phyloP scores from a whole-genome alignment of 2,888 invertebrate genomes.

The Tridacna gigas region DNA sequence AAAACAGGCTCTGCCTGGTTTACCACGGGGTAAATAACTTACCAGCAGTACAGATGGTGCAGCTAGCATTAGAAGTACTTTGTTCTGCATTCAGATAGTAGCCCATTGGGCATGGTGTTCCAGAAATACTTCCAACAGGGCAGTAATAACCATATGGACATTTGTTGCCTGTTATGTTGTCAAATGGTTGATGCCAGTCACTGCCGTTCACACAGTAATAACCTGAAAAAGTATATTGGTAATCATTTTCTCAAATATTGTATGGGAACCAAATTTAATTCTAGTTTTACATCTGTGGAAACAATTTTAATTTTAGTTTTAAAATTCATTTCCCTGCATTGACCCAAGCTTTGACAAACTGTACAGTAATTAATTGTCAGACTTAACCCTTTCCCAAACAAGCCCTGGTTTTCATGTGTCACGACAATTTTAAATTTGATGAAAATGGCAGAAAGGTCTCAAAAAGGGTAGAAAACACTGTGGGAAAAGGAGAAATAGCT shows the following conservation, averaged over 20 bases:
- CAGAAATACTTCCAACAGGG: slow-evolving; percentile 73
- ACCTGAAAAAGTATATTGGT: slow-evolving; percentile 68
- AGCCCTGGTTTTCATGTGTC: too few species aligned
- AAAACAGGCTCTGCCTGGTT: too few species aligned
- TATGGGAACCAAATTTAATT: too few species aligned
- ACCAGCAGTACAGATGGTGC: slow-evolving; percentile 81
- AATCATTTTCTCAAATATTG: neutral
- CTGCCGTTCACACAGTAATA: slow-evolving; percentile 77
- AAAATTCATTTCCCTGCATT: too few species aligned
- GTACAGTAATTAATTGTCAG: too few species aligned
- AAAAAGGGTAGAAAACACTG: too few species aligned
- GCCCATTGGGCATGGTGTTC: slow-evolving; percentile 78
- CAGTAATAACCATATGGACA: slow-evolving; percentile 83
- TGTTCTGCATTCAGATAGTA: slow-evolving; percentile 78
- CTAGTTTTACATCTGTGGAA: too few species aligned
- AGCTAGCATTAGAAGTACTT: slow-evolving; percentile 70
- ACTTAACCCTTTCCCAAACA: neutral
- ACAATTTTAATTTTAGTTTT: too few species aligned
- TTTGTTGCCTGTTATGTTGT: slow-evolving; percentile 76
- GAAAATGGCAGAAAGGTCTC: too few species aligned
- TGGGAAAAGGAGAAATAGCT: too few species aligned
- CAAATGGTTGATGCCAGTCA: slow-evolving; percentile 72
- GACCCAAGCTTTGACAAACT: too few species aligned
- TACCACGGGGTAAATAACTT: slow-evolving; percentile 13
- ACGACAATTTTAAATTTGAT: too few species aligned